Base-by-base conservation (phyloP, 1,140 invertebrate species). In the Xylocopa sonorina region DNA sequence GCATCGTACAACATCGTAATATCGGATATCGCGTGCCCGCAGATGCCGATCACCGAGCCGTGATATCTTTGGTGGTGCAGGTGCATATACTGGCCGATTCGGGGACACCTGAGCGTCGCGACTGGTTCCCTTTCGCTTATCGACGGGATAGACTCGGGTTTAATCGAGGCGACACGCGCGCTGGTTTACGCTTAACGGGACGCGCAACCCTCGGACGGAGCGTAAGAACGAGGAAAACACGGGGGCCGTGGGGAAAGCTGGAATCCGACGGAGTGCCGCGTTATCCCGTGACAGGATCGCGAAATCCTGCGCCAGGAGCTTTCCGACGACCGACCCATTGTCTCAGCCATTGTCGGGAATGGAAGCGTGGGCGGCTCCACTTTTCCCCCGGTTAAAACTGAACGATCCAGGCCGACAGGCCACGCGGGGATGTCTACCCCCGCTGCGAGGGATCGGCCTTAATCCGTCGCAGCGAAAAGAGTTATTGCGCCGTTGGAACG, bases 401-500 rank as follows among this genome's bases (percentile, higher is more conserved):
- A 46, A 67, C 50, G 21, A 43, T 50, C 60, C 14, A 6, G 0
- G 27, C 43, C 1, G 43, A 4, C 43, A 46, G 14, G 58, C 3
- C 6, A 18, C 2, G 9, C 29, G 34, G 72, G 18, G 18, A 24
- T 55, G 69, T 18, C n/a, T 21, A 9, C 1, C 51, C 80, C 81
- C 53, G 78, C 67, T 74, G 80, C 16, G 81, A 63, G 21, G 82
- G 84, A 81, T 88, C 77, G 72, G 9, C 64, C 78, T 78, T 88
- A 86, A 89, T 89, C 88, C 87, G 5, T 6, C 74, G 10, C 64
- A 75, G 87, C 85, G 84, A 88, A 86, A 89, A 88, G 85, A 89
- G 88, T 89, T 89, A 85, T n/a, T n/a, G 87, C 87, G 86, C 86
- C 85, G 69, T 77, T 72, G 75, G 80, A 81, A 83, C 73, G 78